Evolutionary conservation across 2,113 vertebrate species (phyloP).

Genomic region (Motacilla tschutschensis): DNA sequence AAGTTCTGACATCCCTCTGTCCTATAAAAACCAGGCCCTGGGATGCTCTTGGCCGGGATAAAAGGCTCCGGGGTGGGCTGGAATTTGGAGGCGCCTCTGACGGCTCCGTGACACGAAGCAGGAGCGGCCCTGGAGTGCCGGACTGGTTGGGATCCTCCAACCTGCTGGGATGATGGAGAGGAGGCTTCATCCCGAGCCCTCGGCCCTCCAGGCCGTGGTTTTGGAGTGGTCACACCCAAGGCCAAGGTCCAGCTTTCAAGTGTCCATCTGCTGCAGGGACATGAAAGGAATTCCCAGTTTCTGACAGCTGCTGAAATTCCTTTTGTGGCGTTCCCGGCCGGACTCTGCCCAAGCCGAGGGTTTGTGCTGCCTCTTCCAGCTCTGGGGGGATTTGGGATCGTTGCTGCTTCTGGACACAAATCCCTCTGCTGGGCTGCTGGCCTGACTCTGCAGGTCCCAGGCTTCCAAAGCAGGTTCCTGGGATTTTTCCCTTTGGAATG

Average conservation of each 20-base stretch:
- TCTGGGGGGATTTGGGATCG: not conserved
- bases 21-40: not conserved
- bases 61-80: not conserved
- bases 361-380: not conserved
- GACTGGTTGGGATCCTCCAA: not conserved
- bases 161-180: not conserved
- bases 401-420: not conserved
- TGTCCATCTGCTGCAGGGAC: not conserved
- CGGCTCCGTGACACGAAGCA: not conserved
- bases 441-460: not conserved
- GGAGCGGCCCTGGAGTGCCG: not conserved
- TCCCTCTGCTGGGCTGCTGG: not conserved
- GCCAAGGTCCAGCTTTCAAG: not conserved
- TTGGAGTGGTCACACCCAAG: not conserved
- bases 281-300: not conserved
- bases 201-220: not conserved
- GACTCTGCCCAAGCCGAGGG: not conserved
- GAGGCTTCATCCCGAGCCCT: not conserved
- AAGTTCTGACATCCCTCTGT: not conserved
- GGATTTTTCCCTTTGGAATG: not conserved
- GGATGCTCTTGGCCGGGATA: accelerated
- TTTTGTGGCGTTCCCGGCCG: not conserved
- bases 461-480: not conserved
- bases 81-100: not conserved
- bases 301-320: conserved; percentile 24